phyloP scores from a whole-genome alignment of 2,797 vertebrate species.

The Pipistrellus kuhlii region DNA sequence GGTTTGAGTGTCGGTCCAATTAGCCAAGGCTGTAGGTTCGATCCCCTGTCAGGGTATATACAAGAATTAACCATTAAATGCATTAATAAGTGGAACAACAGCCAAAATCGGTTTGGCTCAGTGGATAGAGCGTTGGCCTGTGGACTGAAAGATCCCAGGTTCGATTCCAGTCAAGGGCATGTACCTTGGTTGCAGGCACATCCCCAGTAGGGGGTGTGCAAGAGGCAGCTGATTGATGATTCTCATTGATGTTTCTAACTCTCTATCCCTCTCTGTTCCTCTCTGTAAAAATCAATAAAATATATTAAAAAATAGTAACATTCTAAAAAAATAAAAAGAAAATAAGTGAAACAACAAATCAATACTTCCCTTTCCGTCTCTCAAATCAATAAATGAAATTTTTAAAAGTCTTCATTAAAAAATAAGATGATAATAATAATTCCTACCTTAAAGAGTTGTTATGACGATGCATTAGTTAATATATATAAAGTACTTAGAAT shows the following conservation, averaged over 20 bases:
- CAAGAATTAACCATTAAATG: not conserved
- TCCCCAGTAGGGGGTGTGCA: too few relatives aligned
- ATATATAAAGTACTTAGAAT: not conserved
- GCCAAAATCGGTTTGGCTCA: too few relatives aligned
- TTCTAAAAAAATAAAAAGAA: too few relatives aligned
- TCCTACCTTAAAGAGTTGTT: slow-evolving; percentile 6
- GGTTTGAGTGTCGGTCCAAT: not conserved
- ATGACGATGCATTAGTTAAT: slow-evolving; percentile 2
- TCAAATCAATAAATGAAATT: not conserved
- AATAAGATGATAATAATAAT: not conserved
- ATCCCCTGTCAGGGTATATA: not conserved
- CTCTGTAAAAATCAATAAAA: too few relatives aligned
- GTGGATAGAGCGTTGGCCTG: too few relatives aligned
- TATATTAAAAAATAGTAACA: too few relatives aligned
- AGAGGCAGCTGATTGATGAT: too few relatives aligned
- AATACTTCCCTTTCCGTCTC: not conserved
- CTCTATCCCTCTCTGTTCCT: too few relatives aligned
- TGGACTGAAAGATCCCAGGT: too few relatives aligned
- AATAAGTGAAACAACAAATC: not conserved
- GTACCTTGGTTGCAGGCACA: too few relatives aligned
- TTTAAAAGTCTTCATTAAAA: not conserved
- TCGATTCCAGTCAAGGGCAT: too few relatives aligned
- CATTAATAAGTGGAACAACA: not conserved
- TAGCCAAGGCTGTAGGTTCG: not conserved
- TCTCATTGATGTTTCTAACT: too few relatives aligned